Percentiles rank a stretch among this genome's conserved stretches.
Conservation (phyloP, 2,888 invertebrate species). For the Athripsodes cinereus region DNA sequence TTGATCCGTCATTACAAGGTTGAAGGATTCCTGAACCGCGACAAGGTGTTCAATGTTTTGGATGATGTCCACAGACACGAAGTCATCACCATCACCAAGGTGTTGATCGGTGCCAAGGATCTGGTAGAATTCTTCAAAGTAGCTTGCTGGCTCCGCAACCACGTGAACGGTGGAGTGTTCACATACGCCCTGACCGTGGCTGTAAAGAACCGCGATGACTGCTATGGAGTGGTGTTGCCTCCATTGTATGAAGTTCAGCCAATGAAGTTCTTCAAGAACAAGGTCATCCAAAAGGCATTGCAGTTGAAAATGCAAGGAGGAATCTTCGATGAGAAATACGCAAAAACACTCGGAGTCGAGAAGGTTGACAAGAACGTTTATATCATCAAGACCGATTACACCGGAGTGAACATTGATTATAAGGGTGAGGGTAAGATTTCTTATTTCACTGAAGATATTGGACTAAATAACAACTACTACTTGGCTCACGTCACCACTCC, state of each 20-base stretch:
- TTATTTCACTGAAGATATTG: constrained; percentile 63
- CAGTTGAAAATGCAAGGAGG: constrained; percentile 58
- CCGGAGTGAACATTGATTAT: constrained; percentile 51
- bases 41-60: constrained; percentile 56
- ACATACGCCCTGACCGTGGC: constrained; percentile 63
- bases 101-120: constrained; percentile 62
- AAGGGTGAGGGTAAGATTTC: constrained; percentile 41
- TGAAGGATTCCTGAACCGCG: constrained; percentile 46
- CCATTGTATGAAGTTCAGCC: constrained; percentile 74
- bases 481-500: constrained; percentile 50
- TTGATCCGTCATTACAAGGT: constrained; percentile 48
- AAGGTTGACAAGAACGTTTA: constrained; percentile 46
- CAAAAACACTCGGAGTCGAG: constrained; percentile 46
- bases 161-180: constrained; percentile 69
- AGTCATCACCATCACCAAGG: constrained; percentile 55
- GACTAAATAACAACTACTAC: constrained; percentile 54
- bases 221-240: constrained; percentile 60
- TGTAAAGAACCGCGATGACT: constrained; percentile 61
- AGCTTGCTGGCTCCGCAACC: constrained; percentile 62
- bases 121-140: constrained; percentile 52
- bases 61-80: constrained; percentile 56
- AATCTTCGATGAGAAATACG: constrained; percentile 46
- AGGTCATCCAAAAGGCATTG: constrained; percentile 62
- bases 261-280: constrained; percentile 66
- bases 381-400: constrained; percentile 62